Evolutionary conservation across 2,888 invertebrate genomes (phyloP).

Genomic region (Dermolepida albohirtum): DNA sequence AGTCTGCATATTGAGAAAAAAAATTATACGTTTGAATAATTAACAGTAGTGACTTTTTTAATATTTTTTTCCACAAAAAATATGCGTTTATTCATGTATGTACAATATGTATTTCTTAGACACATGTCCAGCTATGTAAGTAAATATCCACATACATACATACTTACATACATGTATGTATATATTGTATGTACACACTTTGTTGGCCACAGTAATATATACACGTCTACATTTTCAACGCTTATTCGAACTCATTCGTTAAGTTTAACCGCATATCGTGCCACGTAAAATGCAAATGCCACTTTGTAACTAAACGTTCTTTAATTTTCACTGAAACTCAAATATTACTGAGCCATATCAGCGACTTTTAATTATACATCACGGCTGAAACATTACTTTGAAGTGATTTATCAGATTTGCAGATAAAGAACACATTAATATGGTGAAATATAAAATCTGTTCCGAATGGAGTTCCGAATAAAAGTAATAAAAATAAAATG

Average conservation of each 20-base stretch:
- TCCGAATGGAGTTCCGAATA: background rate
- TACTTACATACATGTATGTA: too few species aligned
- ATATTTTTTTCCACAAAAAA: too few species aligned
- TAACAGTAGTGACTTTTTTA: too few species aligned
- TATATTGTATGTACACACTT: too few species aligned
- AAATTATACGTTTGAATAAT: too few species aligned
- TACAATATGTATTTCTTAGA: too few species aligned
- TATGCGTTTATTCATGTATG: too few species aligned
- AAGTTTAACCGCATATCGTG: conserved; percentile 6
- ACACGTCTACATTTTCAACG: too few species aligned
- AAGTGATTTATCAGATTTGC: conserved; percentile 12
- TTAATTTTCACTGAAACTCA: conserved; percentile 31
- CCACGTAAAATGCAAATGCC: conserved; percentile 17
- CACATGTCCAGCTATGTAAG: too few species aligned
- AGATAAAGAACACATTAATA: conserved; percentile 9
- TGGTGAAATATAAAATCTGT: background rate
- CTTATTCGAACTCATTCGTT: background rate
- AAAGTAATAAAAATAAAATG: background rate
- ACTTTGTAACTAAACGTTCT: conserved; percentile 24
- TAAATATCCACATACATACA: too few species aligned
- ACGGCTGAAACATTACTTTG: background rate
- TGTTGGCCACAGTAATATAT: too few species aligned
- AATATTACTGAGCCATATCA: conserved; percentile 5
- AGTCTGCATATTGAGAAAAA: too few species aligned
- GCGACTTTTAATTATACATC: conserved; percentile 7